Percentiles rank a stretch among this genome's conserved stretches.
Evolutionary conservation across 2,113 vertebrate species (phyloP).

Genomic region (Dissostichus mawsoni): DNA sequence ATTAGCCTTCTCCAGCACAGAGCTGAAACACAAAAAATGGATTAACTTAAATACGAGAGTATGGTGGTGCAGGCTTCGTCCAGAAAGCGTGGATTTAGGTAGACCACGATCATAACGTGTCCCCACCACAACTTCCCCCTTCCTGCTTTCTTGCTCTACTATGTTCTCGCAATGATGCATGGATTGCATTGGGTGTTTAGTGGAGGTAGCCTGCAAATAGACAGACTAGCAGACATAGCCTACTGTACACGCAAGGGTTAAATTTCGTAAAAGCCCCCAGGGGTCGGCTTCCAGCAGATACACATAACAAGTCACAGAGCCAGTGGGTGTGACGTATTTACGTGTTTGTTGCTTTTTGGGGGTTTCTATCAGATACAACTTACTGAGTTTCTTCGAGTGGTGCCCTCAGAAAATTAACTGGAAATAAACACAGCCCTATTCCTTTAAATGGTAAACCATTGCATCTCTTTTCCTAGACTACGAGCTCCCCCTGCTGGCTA

Average conservation of each 20-base stretch:
- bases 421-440: slow-evolving; percentile 47
- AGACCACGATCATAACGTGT: background rate
- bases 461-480: slow-evolving; percentile 35
- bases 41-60: slow-evolving; percentile 14
- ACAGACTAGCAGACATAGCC: slow-evolving; percentile 10
- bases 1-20: background rate
- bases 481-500: slow-evolving; percentile 69
- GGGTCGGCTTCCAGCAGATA: slow-evolving; percentile 69
- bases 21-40: background rate
- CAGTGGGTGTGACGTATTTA: slow-evolving; percentile 15
- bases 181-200: slow-evolving; percentile 17
- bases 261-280: slow-evolving; percentile 68
- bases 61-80: background rate
- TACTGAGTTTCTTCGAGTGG: slow-evolving; percentile 15
- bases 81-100: background rate
- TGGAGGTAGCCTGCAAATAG: slow-evolving; percentile 29
- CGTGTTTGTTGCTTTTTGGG: background rate
- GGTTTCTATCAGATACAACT: background rate
- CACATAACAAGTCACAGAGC: slow-evolving; percentile 45
- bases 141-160: background rate
- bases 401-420: slow-evolving; percentile 21
- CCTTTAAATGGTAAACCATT: slow-evolving; percentile 56
- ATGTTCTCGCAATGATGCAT: background rate
- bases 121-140: background rate
- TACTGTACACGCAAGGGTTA: slow-evolving; percentile 73